Evolutionary conservation across 92 coral and sea anemone species (phyloP).

Genomic region (Paragorgia papillata): DNA sequence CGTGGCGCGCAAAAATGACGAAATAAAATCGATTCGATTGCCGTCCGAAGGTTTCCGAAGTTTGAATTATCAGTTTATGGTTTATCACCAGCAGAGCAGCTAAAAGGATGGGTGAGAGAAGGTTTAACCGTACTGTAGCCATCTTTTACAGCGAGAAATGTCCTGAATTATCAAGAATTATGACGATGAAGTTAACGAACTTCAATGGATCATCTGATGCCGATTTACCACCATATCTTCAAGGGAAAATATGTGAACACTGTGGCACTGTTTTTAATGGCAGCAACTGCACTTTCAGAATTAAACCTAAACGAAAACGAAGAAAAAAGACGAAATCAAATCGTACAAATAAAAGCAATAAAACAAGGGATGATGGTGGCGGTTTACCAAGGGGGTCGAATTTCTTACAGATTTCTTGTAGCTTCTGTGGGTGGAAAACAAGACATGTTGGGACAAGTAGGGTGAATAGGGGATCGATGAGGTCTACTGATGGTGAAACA

Average conservation of each 20-base stretch:
- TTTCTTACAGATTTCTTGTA: conserved; percentile 25
- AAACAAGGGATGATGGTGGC: neutral
- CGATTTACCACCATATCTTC: neutral
- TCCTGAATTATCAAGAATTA: conserved; percentile 67
- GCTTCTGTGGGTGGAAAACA: conserved; percentile 38
- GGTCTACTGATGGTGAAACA: no score
- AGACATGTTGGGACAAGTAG: conserved; percentile 14
- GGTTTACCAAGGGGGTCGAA: conserved; percentile 17
- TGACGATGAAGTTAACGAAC: conserved; percentile 11
- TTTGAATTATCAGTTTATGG: no score
- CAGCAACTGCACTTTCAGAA: conserved; percentile 50
- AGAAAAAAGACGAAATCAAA: conserved; percentile 6
- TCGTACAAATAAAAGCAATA: neutral
- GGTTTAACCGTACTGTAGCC: conserved; percentile 64
- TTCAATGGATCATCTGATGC: neutral
- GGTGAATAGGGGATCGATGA: conserved; percentile 3
- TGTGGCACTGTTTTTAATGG: conserved; percentile 60
- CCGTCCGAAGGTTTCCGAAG: no score
- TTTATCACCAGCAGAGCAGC: no score
- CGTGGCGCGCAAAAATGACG: no score
- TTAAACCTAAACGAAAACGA: conserved; percentile 54
- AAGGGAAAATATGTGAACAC: conserved; percentile 15
- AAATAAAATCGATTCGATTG: no score
- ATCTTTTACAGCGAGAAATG: conserved; percentile 53
- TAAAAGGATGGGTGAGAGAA: no score